Percentiles rank a stretch among this genome's conserved stretches.
Evolutionary conservation across 2,888 invertebrate species (phyloP).

Genomic region (Phymatocera aterrima): DNA sequence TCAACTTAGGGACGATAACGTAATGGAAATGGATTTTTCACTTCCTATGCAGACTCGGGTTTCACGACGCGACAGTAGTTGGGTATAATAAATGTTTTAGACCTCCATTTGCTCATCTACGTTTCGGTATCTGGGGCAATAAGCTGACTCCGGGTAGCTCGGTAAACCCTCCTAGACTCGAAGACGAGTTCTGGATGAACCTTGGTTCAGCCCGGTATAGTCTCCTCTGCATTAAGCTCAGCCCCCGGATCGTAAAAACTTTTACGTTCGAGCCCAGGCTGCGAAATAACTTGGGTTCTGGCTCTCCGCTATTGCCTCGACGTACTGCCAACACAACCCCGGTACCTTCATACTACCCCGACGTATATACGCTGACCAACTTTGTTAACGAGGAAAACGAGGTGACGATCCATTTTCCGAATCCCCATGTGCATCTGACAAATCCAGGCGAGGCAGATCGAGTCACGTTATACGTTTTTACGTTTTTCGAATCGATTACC

Average conservation of each 20-base stretch:
- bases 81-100: not conserved
- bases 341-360: not conserved
- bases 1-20: too few species aligned
- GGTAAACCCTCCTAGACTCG: not conserved
- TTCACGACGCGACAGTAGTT: not conserved
- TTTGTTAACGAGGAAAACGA: constrained; percentile 29
- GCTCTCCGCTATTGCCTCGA: not conserved
- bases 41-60: not conserved
- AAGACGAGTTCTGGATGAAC: not conserved
- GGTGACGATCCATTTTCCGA: constrained; percentile 4
- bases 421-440: not conserved
- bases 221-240: constrained; percentile 6
- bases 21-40: not conserved
- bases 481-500: too few species aligned
- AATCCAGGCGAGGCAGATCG: too few species aligned
- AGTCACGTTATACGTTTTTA: too few species aligned
- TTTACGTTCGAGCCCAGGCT: constrained; percentile 32
- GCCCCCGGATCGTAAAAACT: constrained; percentile 38
- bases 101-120: not conserved
- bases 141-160: not conserved
- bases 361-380: not conserved
- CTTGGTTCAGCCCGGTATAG: not conserved
- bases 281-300: constrained; percentile 7
- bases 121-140: constrained; percentile 2
- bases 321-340: not conserved